Conservation (phyloP, 2,113 vertebrate genomes). For the Takifugu flavidus region DNA sequence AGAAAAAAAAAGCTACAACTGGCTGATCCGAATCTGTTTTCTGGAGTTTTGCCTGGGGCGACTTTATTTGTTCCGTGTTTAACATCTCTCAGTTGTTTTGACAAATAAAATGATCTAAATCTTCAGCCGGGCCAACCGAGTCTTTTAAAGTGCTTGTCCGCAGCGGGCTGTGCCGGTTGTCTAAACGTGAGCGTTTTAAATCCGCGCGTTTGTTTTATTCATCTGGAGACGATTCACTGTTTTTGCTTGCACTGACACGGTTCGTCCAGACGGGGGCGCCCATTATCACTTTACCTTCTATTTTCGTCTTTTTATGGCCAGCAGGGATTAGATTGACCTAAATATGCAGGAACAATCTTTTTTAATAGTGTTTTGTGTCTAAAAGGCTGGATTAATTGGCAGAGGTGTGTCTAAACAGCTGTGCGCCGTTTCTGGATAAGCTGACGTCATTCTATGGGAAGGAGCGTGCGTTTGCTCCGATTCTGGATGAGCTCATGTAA, state of each 20-base stretch:
- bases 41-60: slow-evolving; percentile 62
- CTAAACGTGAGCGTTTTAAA: too few species aligned
- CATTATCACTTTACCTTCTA: not conserved
- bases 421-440: slow-evolving; percentile 6
- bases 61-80: slow-evolving; percentile 76
- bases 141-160: slow-evolving; percentile 11
- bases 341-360: not conserved
- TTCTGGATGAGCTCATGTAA: slow-evolving; percentile 47
- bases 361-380: not conserved
- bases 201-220: too few species aligned
- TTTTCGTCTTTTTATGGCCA: not conserved
- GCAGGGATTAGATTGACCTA: not conserved
- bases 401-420: slow-evolving; percentile 4
- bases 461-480: not conserved
- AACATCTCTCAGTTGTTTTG: slow-evolving; percentile 75
- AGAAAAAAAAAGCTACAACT: slow-evolving; percentile 60
- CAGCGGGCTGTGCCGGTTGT: not conserved
- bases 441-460: slow-evolving; percentile 3
- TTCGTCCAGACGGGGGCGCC: slow-evolving; percentile 48
- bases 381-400: not conserved
- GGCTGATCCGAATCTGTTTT: slow-evolving; percentile 63
- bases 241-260: slow-evolving; percentile 16
- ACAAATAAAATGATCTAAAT: slow-evolving; percentile 77
- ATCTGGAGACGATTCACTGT: not conserved
- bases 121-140: slow-evolving; percentile 36